These are phyloP conservation scores for Acheta domesticus DNA, from an alignment of 2,888 invertebrate species.

Conservation along the genomic window DNA sequence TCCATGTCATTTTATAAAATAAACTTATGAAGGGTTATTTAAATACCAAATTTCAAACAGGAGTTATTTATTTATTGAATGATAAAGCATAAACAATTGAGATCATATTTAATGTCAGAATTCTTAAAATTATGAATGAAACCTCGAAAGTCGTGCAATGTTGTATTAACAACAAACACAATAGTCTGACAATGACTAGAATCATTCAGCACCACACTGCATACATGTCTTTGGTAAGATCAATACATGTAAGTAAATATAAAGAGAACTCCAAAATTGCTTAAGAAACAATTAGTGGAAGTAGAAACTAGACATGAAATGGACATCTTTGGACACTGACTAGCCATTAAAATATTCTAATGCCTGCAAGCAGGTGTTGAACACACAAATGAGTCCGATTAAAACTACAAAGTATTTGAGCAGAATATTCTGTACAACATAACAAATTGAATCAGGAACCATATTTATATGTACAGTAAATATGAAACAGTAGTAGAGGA, in stretches of 20 bases:
- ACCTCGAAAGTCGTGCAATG: not conserved
- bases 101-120: not conserved
- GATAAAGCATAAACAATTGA: constrained; percentile 18
- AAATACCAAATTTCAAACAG: not conserved
- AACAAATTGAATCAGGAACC: too few relatives aligned
- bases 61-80: not conserved
- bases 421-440: too few relatives aligned
- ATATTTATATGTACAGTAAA: not conserved
- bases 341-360: constrained; percentile 26
- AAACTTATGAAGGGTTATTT: not conserved
- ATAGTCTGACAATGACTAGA: constrained; percentile 29
- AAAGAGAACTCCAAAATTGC: constrained; percentile 21
- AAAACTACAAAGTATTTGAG: too few relatives aligned
- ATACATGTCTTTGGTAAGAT: constrained; percentile 28
- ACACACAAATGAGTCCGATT: not conserved
- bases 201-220: constrained; percentile 28
- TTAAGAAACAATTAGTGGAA: constrained; percentile 24
- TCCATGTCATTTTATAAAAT: too few relatives aligned
- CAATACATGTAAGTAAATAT: constrained; percentile 25
- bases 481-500: not conserved
- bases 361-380: not conserved
- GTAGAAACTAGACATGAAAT: constrained; percentile 4
- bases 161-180: constrained; percentile 5
- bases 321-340: constrained; percentile 33
- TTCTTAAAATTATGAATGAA: not conserved